Evolutionary conservation across 2,888 invertebrate species (phyloP), one percentile per base, ranked within the genome.

Genomic region (Syritta pipiens): DNA sequence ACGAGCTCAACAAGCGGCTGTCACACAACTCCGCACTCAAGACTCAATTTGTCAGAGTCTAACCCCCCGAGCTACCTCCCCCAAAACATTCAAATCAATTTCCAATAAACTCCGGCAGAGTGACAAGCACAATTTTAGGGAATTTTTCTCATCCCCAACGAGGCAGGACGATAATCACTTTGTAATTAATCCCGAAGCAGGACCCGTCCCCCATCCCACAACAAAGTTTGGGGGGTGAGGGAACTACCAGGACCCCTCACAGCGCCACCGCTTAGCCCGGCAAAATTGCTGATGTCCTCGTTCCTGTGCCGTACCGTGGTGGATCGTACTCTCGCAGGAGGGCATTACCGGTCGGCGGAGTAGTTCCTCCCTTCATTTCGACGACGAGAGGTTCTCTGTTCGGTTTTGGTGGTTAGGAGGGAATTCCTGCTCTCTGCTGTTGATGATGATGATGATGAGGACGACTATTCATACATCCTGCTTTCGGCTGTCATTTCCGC

Each of bases 401-500:
- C n/a, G n/a, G n/a, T n/a, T n/a, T n/a, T n/a, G n/a, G 12, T 60
- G 6, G 32, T 20, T 17, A 2, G 14, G 24, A 53, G 62, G 26
- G 53, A 55, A 71, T 48, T 63, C 53, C 63, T 53, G 48, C 30
- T 57, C n/a, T n/a, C n/a, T 60, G 35, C 20, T 77, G 53, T 53
- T 67, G 60, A 79, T 79, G 65, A 72, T 71, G 65, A 77, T 67
- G 77, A 77, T 71, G 59, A 77, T 65, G 71, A 65, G 65, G 46
- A 67, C 49, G 60, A 74, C 72, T 74, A 79, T 79, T 79, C 79
- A 68, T 79, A 62, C 81, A 81, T 81, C 76, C 81, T 81, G 81
- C 81, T 76, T 81, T 81, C 46, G 76, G 76, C 76, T 81, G 82
- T 84, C 84, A 86, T 86, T 86, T 86, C 85, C 86, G 85, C 62